Evolutionary conservation across 2,113 vertebrate genomes (phyloP), one percentile per base, ranked within the genome.

Genomic region (Nibea albiflora): DNA sequence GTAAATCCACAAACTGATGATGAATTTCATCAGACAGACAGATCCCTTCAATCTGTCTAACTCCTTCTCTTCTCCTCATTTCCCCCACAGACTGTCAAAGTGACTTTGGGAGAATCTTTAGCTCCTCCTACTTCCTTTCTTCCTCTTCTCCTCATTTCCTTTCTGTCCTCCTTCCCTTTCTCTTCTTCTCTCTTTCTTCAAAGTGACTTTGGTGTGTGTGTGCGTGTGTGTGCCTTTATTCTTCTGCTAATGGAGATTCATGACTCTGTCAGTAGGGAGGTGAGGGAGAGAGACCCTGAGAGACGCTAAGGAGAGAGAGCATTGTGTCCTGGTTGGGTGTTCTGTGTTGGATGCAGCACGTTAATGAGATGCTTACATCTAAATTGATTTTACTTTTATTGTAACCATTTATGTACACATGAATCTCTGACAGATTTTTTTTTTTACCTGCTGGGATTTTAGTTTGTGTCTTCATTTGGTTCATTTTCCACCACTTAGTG

Each of bases 161-260:
- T 46, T 58, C 62, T 31, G 39, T 22, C 22, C 28, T 63, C 28
- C 54, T 70, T 53, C 26, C 62, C 22, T 26, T 57, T 35, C 12
- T 50, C 15, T 3, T 19, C 24, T 31, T 63, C 74, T 39, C 49
- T 39, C 44, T 52, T 31, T 71, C 74, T 78, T 81, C 85, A 81
- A 76, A 82, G 79, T 79, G 54, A 79, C 78, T 85, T 85, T 82
- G 75, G 56, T 67, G 71, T 71, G 68, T 66, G 64, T 61, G 31
- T 75, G 68, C 62, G 64, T 42, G 50, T 28, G 73, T 63, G 44
- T 46, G 62, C 61, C 47, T 88, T 79, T 54, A 79, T 86, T 76
- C 28, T 71, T 46, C 60, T 46, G 49, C 60, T 85, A 80, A 85
- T 85, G 83, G 72, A 85, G 77, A 85, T 85, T 80, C 83, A 85